Percentiles rank a stretch among this genome's conserved stretches.
Evolutionary conservation across 2,113 vertebrate genomes (phyloP).

Genomic region (Butastur rufipennis): DNA sequence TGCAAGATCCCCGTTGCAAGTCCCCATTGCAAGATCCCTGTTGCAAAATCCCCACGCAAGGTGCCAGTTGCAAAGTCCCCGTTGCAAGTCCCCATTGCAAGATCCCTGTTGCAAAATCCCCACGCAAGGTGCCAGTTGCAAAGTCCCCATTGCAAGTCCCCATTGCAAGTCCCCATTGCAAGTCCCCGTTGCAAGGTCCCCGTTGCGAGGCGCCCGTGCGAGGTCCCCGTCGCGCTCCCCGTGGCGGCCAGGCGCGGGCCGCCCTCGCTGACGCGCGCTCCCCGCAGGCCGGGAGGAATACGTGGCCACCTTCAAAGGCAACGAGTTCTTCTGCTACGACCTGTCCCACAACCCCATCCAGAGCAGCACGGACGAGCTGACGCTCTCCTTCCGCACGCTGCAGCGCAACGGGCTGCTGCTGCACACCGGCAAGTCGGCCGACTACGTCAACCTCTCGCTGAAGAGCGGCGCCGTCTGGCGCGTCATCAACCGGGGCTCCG

Average conservation of each 20-base stretch:
- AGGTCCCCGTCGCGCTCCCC: no score
- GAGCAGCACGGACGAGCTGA: slow-evolving; percentile 97
- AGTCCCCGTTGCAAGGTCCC: neutral
- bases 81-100: no score
- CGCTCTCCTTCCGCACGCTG: slow-evolving; percentile 89
- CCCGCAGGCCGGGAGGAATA: slow-evolving; percentile 87
- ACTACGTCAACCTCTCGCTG: slow-evolving; percentile 94
- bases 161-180: no score
- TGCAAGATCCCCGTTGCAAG: no score
- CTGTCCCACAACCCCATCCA: slow-evolving; percentile 93
- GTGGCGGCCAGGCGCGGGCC: no score
- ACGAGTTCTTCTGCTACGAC: slow-evolving; percentile 98
- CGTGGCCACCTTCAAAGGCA: slow-evolving; percentile 92
- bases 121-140: no score
- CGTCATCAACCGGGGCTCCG: slow-evolving; percentile 95
- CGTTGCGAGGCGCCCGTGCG: neutral
- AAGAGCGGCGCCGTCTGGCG: slow-evolving; percentile 91
- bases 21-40: no score
- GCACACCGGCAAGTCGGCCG: slow-evolving; percentile 91
- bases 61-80: no score
- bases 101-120: neutral
- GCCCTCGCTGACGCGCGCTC: neutral
- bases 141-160: neutral
- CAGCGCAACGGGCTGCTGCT: slow-evolving; percentile 94
- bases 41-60: no score